A percentile compares a stretch with the other conserved stretches of the same genome.
Evolutionary conservation across 2,888 invertebrate genomes (phyloP).

Genomic region (Phymatocera aterrima): DNA sequence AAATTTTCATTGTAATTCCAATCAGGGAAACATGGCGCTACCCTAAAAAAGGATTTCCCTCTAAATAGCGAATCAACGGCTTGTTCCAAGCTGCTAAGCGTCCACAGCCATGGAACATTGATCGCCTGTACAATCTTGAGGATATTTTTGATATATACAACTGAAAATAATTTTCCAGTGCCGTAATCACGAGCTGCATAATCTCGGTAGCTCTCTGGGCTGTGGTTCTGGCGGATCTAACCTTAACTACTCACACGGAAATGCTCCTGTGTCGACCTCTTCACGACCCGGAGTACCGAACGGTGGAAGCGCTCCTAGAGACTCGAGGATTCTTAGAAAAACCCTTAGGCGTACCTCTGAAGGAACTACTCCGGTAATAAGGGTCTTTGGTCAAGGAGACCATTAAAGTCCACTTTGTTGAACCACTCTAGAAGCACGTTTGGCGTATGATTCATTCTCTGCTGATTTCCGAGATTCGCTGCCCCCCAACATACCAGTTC

Average conservation of each 20-base stretch:
- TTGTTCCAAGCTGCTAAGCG: no score
- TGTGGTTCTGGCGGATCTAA: constrained; percentile 77
- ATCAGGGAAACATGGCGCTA: no score
- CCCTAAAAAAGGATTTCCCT: no score
- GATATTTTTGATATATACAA: background rate
- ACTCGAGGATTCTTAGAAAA: constrained; percentile 67
- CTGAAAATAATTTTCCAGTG: constrained; percentile 69
- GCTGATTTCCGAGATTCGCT: no score
- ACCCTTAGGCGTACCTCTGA: constrained; percentile 77
- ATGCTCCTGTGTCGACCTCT: constrained; percentile 85
- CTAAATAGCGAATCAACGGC: no score
- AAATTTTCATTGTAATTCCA: no score
- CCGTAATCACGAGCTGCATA: constrained; percentile 78
- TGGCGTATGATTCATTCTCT: background rate
- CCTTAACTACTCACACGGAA: constrained; percentile 82
- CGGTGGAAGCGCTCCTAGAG: constrained; percentile 82
- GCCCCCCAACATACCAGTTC: no score
- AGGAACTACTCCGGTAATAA: constrained; percentile 77
- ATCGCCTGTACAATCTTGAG: no score
- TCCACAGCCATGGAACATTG: no score
- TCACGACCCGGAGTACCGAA: constrained; percentile 81
- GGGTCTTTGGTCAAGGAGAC: constrained; percentile 55
- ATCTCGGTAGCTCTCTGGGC: constrained; percentile 80
- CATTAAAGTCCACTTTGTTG: constrained; percentile 39
- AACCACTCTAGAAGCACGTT: background rate